Percentiles rank a stretch among this genome's conserved stretches.
These are phyloP conservation scores for Cryptus viduatorius DNA, from an alignment of 2,888 invertebrate species.

Conservation along the genomic window DNA sequence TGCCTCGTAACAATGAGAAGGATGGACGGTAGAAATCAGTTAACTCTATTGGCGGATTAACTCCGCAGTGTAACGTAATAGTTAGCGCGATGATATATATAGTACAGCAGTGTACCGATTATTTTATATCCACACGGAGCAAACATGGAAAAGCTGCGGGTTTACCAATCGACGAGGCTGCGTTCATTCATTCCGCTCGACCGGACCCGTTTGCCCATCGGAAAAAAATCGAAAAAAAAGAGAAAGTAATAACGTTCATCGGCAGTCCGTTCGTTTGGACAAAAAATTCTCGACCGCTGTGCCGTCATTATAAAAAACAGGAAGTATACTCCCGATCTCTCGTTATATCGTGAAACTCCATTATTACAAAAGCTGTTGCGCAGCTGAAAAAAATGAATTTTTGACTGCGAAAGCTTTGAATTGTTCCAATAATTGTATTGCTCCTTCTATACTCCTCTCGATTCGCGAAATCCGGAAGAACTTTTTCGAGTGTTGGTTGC, in stretches of 20 bases:
- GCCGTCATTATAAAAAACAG: background rate
- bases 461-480: background rate
- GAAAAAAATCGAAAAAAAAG: background rate
- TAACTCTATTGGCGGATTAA: slow-evolving; percentile 25
- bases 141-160: slow-evolving; percentile 61
- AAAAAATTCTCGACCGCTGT: background rate
- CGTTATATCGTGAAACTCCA: background rate
- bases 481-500: background rate
- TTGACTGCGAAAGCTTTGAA: background rate
- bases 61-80: slow-evolving; percentile 46
- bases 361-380: slow-evolving; percentile 6
- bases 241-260: background rate
- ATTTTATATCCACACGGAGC: slow-evolving; percentile 65
- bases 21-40: background rate
- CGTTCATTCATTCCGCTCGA: slow-evolving; percentile 65
- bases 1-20: slow-evolving; percentile 16
- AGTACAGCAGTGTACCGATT: slow-evolving; percentile 58
- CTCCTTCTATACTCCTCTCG: background rate
- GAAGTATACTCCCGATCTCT: background rate
- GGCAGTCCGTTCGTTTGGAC: background rate
- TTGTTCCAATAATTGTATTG: background rate
- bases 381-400: background rate
- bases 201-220: slow-evolving; percentile 42
- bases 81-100: background rate
- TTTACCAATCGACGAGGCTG: slow-evolving; percentile 24